Evolutionary conservation across 2,113 vertebrate species (phyloP), one percentile per base, ranked within the genome.

Genomic region (Trematocara zebra): DNA sequence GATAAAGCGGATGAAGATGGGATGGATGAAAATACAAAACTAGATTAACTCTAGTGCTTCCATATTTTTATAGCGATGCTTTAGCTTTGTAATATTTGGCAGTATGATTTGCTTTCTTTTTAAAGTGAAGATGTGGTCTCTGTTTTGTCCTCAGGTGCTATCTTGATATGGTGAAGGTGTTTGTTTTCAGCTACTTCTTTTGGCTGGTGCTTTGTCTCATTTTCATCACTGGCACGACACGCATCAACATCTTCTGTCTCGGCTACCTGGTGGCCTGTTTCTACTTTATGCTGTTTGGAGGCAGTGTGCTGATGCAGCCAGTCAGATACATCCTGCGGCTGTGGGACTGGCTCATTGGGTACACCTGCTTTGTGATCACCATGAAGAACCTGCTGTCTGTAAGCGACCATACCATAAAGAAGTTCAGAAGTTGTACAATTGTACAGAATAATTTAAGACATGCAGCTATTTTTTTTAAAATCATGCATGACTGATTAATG

Each of bases 141-240:
- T 82, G 11, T 83, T 57, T 57, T 7, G 56, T 80, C 78, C 11
- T 18, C 91, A 97, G 97, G 89, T 96, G 94, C 14, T 97, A 96
- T 83, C 89, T 96, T 14, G 97, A 97, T 91, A 94, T 96, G 96
- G 89, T 87, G 11, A 96, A 97, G 85, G 94, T 96, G 28, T 94
- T 96, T 85, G 88, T 96, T 7, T 97, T 96, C 92, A 93, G 88
- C 83, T 96, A 95, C 78, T 96, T 96, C 88, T 97, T 97, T 94
- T 97, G 97, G 97, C 91, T 96, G 90, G 96, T 96, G 81, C 93
- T 97, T 18, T 97, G 97, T 51, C 95, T 97, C 64, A 95, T 97
- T 86, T 98, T 97, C 88, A 96, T 97, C 91, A 96, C 91, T 1
- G 96, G 96, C 53, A 97, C 94, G 2, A 96, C 95, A 0, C 85